Evolutionary conservation across 2,797 vertebrate genomes (phyloP).

Genomic region (Amazona ochrocephala): DNA sequence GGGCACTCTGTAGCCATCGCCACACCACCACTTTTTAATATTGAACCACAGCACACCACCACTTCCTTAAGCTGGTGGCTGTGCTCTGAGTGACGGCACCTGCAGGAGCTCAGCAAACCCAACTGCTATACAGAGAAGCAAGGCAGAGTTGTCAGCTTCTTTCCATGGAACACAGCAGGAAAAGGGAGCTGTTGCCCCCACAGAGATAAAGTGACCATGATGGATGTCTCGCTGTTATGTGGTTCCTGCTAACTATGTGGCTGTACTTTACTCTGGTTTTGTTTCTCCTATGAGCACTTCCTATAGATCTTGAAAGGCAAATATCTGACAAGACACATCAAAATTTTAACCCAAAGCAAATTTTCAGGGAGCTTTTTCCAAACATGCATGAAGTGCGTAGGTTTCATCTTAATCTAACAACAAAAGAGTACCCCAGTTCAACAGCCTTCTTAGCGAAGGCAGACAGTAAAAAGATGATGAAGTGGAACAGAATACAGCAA

Average conservation of each 20-base stretch:
- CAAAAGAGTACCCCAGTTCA: neutral
- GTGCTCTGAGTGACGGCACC: neutral
- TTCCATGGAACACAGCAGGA: neutral
- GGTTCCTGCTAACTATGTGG: neutral
- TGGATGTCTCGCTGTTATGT: neutral
- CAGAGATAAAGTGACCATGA: neutral
- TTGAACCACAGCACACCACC: neutral
- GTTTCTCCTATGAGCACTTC: neutral
- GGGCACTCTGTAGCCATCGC: neutral
- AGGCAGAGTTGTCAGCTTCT: neutral
- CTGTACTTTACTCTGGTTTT: neutral
- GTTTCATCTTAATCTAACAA: neutral
- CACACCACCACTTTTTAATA: neutral
- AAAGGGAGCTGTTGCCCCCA: neutral
- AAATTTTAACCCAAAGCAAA: neutral
- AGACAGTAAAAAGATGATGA: neutral
- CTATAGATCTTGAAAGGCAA: neutral
- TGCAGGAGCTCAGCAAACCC: conserved; percentile 27
- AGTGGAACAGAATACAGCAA: neutral
- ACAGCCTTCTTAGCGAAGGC: neutral
- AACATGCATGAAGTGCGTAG: neutral
- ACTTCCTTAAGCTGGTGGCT: conserved; percentile 19
- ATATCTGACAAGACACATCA: neutral
- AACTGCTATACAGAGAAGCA: neutral
- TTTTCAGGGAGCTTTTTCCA: neutral